Conservation (phyloP, 2,888 invertebrate species). For the Sarcophaga caerulescens region DNA sequence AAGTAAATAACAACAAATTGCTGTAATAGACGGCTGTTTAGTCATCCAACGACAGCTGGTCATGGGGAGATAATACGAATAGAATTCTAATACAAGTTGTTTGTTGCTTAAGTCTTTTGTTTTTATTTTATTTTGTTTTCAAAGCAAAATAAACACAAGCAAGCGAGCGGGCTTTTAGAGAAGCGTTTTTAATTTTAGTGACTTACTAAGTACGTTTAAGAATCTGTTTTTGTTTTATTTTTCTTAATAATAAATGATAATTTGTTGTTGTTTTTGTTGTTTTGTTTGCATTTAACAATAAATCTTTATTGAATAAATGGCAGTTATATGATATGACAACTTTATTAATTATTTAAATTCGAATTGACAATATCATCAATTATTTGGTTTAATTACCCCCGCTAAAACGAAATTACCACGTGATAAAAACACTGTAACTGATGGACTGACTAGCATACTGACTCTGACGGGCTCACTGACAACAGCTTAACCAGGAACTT, state of each 20-base stretch:
- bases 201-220: not conserved
- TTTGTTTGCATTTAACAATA: constrained; percentile 41
- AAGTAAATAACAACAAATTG: constrained; percentile 26
- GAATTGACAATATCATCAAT: constrained; percentile 64
- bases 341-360: constrained; percentile 66
- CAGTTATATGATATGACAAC: constrained; percentile 58
- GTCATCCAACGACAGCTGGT: constrained; percentile 7
- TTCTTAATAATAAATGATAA: not conserved
- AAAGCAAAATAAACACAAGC: not conserved
- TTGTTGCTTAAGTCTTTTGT: constrained; percentile 60
- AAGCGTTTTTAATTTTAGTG: not conserved
- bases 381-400: constrained; percentile 52
- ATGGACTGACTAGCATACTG: not conserved
- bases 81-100: constrained; percentile 34
- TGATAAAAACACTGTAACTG: not conserved
- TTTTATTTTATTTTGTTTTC: not conserved
- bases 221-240: not conserved
- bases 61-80: constrained; percentile 23
- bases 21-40: constrained; percentile 29
- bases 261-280: constrained; percentile 8
- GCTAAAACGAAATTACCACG: not conserved
- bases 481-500: constrained; percentile 35
- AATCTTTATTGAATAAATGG: constrained; percentile 53
- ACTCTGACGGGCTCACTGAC: not conserved
- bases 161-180: not conserved